phyloP scores from a whole-genome alignment of 1,140 invertebrate species.

The Listronotus bonariensis region DNA sequence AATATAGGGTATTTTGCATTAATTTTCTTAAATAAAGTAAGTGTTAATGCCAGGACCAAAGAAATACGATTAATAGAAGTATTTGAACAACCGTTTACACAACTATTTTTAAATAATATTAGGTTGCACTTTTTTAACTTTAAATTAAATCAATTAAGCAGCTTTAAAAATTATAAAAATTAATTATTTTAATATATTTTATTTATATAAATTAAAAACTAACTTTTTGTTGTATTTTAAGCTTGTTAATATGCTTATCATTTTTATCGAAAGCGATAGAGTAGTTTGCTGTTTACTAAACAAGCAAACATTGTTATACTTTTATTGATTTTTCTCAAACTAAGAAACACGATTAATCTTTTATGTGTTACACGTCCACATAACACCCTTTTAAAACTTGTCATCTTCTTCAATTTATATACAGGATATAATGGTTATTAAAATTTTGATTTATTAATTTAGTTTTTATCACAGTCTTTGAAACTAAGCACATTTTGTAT shows the following conservation, averaged over 20 bases:
- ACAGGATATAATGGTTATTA: slow-evolving; percentile 33
- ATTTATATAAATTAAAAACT: no score
- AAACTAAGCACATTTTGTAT: background rate
- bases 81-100: no score
- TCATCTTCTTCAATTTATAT: slow-evolving; percentile 36
- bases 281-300: slow-evolving; percentile 8
- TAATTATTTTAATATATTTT: no score
- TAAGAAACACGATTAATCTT: slow-evolving; percentile 36
- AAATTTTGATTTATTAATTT: slow-evolving; percentile 36
- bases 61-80: no score
- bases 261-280: background rate
- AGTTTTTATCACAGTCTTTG: background rate
- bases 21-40: no score
- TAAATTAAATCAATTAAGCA: no score
- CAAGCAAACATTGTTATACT: slow-evolving; percentile 27
- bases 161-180: no score
- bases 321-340: slow-evolving; percentile 33
- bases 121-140: no score
- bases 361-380: slow-evolving; percentile 33
- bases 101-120: no score
- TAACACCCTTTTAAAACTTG: slow-evolving; percentile 34
- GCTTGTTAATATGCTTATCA: background rate
- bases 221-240: no score
- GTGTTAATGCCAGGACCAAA: no score
- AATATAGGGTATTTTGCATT: no score